Base-by-base conservation (phyloP, 2,797 vertebrate species). In the Acipenser ruthenus region DNA sequence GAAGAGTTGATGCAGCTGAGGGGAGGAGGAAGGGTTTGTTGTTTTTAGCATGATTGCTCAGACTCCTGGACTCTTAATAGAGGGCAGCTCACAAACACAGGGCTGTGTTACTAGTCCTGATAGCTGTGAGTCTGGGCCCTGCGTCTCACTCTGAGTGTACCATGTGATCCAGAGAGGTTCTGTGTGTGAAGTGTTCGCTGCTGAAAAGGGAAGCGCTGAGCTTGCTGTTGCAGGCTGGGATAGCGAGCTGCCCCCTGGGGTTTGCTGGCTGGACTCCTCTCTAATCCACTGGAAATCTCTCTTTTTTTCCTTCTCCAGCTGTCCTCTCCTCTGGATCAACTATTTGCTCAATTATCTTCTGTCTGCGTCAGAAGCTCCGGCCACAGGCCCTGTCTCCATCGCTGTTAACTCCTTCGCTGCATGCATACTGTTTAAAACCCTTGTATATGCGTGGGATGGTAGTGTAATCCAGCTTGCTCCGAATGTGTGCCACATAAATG, bases 341-440 rank as follows among this genome's bases (percentile, higher is more conserved):
- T 15, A 61, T 62, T 18, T 18, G 15, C 15, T 18, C 15, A 18
- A 18, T 62, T 60, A 62, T 13, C 49, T 9, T 15, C 6, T 48
- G 5, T 63, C 4, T 74, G 60, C 69, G 61, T 67, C 68, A 58
- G 58, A 67, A 49, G 15, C 58, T n/a, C 51, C 51, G 2, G 51
- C 11, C 51, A 3, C 51, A 53, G 51, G 51, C 51, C 11, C 55
- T 58, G 55, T 58, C 55, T 11, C 55, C 55, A 58, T 58, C 1
- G 1, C 51, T 12, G 11, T 58, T 58, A 58, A 58, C 55, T 58
- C 11, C 55, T 58, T n/a, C 55, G 13, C 55, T 58, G 12, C 55
- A 37, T 37, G 51, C 51, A 8, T 53, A 2, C 51, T 12, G 51
- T 53, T 12, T 53, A 3, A 8, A 53, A 12, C 8, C 8, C 51